Evolutionary conservation across 2,113 vertebrate species (phyloP), one percentile per base, ranked within the genome.

Genomic region (Hemichromis elongatus): DNA sequence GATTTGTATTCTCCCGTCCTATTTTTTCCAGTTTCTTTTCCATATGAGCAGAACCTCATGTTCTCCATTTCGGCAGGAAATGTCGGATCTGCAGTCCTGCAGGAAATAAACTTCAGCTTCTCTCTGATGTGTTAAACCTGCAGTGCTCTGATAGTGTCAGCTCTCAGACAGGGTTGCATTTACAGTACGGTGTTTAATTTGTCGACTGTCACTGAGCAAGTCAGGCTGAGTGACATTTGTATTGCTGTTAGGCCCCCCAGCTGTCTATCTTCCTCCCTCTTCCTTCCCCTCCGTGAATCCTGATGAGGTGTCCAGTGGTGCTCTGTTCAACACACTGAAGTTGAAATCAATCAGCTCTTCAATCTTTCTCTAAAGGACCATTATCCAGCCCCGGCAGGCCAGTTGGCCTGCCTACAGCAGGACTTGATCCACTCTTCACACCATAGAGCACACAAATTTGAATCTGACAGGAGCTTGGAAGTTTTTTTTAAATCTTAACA

Each of bases 281-380:
- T 84, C 77, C 77, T 61, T 45, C 66, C 83, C 83, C 80, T 80
- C 54, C 30, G 59, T 85, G 94, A 93, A 95, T 96, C 88, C 85
- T 91, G 91, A 94, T 93, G 92, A 94, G 89, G 66, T 68, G 55
- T 86, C 79, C 66, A 79, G 78, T 42, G 18, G 90, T 77, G 83
- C 77, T 87, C 79, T 12, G 86, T 85, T 84, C 73, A 82, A 87
- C 90, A 85, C 52, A 28, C 89, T 95, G 91, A 95, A 92, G 89
- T 86, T 40, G 89, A 95, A 95, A 96, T 96, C 95, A 94, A 96
- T 95, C 94, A 93, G 88, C 77, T 92, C 88, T 89, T 95, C 95
- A 94, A 82, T 93, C 89, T 82, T 89, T 82, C 90, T 93, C 91
- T 94, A 93, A 91, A 91, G 88, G 88, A 87, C 85, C 90, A 92